A percentile compares a stretch with the other conserved stretches of the same genome.
Conservation (phyloP, 2,113 vertebrate genomes). For the Thalassoma bifasciatum region DNA sequence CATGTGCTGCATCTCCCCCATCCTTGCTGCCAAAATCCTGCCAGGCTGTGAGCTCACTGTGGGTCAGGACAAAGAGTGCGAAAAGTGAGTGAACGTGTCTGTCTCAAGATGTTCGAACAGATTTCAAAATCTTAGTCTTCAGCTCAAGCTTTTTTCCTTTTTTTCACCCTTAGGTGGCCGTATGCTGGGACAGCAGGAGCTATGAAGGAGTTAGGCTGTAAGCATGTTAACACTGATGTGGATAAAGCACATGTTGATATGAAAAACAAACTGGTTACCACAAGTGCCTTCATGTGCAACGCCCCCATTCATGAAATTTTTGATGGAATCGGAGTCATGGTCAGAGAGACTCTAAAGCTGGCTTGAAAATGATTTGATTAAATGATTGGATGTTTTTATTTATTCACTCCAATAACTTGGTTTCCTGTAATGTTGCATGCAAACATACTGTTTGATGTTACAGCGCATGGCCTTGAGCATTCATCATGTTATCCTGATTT, state of each 20-base stretch:
- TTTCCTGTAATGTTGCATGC: background rate
- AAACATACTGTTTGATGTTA: background rate
- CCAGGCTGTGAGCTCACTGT: constrained; percentile 90
- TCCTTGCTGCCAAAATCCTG: constrained; percentile 88
- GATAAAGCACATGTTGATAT: constrained; percentile 84
- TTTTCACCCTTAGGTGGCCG: constrained; percentile 84
- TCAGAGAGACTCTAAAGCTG: constrained; percentile 85
- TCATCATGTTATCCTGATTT: no score
- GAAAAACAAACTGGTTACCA: constrained; percentile 88
- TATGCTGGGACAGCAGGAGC: constrained; percentile 80
- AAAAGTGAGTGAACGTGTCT: constrained; percentile 56
- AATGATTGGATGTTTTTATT: background rate
- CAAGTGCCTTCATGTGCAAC: constrained; percentile 89
- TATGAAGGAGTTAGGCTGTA: constrained; percentile 86
- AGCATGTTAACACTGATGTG: constrained; percentile 86
- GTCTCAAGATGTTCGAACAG: background rate
- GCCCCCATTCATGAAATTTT: constrained; percentile 85
- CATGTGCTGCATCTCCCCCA: constrained; percentile 90
- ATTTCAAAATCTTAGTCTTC: no score
- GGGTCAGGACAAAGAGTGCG: constrained; percentile 84
- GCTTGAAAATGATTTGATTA: constrained; percentile 56
- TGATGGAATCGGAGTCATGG: constrained; percentile 87
- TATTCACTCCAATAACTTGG: background rate
- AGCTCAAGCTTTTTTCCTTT: background rate
- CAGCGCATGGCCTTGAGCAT: no score